Evolutionary conservation across 2,113 vertebrate species (phyloP).

Genomic region (Catharus bicknelli): DNA sequence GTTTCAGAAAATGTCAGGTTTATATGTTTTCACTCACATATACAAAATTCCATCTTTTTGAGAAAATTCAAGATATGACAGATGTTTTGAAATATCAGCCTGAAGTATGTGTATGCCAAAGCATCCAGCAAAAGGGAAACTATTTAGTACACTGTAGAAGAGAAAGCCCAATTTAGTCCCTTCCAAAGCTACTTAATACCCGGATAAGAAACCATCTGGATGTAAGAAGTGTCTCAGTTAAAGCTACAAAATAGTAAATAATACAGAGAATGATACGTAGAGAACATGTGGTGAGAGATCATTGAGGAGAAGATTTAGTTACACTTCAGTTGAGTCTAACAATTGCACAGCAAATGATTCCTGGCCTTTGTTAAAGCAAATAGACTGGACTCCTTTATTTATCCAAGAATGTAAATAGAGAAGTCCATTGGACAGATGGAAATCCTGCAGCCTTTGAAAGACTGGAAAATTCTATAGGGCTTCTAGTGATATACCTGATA

Average conservation of each 20-base stretch:
- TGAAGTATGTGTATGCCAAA: background rate
- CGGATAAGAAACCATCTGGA: constrained; percentile 55
- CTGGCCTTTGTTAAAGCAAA: constrained; percentile 71
- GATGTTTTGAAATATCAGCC: background rate
- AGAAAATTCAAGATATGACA: background rate
- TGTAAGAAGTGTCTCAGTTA: constrained; percentile 60
- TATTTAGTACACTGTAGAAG: background rate
- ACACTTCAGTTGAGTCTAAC: constrained; percentile 62
- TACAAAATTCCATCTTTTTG: background rate
- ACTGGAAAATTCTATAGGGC: constrained; percentile 50
- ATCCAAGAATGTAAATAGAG: constrained; percentile 73
- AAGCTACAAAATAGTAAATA: constrained; percentile 57
- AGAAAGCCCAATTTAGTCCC: background rate
- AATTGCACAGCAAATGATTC: constrained; percentile 66
- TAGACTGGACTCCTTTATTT: constrained; percentile 57
- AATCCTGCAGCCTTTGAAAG: constrained; percentile 66
- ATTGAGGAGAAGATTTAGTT: constrained; percentile 65
- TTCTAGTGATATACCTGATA: constrained; percentile 69
- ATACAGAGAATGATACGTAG: constrained; percentile 48
- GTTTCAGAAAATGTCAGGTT: background rate
- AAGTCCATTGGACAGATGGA: constrained; percentile 74
- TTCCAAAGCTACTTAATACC: background rate
- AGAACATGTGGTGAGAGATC: constrained; percentile 64
- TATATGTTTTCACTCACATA: background rate
- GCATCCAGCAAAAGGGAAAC: background rate